These are phyloP conservation scores for Oophaga sylvatica DNA, from an alignment of 2,797 vertebrate species.

Conservation along the genomic window DNA sequence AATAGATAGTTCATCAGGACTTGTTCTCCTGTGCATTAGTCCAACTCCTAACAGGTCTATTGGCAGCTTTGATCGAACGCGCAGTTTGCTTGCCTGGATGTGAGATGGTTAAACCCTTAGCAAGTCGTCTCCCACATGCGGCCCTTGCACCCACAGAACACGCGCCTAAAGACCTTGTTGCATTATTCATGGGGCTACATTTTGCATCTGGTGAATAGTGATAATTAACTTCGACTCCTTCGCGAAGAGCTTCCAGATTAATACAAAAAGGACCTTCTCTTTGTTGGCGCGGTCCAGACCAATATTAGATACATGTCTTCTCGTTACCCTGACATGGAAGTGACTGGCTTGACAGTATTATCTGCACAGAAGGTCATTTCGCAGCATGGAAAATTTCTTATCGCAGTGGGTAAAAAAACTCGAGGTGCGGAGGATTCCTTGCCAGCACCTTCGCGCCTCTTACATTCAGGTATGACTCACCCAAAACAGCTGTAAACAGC, in stretches of 20 bases:
- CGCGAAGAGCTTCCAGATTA: slow-evolving; percentile 24
- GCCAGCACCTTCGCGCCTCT: slow-evolving; percentile 32
- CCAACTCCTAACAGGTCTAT: too few species aligned
- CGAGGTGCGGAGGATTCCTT: background rate
- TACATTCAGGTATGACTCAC: slow-evolving; percentile 43
- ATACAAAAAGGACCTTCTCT: slow-evolving; percentile 27
- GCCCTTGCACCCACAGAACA: slow-evolving; percentile 39
- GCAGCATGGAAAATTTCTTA: slow-evolving; percentile 56
- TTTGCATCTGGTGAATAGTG: slow-evolving; percentile 43
- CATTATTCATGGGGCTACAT: slow-evolving; percentile 44
- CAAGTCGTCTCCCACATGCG: slow-evolving; percentile 6
- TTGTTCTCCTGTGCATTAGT: too few species aligned
- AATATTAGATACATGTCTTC: slow-evolving; percentile 12
- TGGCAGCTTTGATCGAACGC: background rate
- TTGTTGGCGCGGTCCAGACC: background rate
- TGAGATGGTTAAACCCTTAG: slow-evolving; percentile 29
- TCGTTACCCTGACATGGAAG: slow-evolving; percentile 30
- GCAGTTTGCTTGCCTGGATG: background rate
- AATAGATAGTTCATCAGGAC: too few species aligned
- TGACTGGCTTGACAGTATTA: slow-evolving; percentile 32
- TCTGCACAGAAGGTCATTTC: slow-evolving; percentile 35
- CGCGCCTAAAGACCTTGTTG: slow-evolving; percentile 35
- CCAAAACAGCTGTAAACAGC: slow-evolving; percentile 42
- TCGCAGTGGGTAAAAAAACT: slow-evolving; percentile 35
- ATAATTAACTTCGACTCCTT: slow-evolving; percentile 46